Percentiles rank a stretch among this genome's conserved stretches.
Conservation (phyloP, 2,888 invertebrate genomes). For the Chymomyza amoena region DNA sequence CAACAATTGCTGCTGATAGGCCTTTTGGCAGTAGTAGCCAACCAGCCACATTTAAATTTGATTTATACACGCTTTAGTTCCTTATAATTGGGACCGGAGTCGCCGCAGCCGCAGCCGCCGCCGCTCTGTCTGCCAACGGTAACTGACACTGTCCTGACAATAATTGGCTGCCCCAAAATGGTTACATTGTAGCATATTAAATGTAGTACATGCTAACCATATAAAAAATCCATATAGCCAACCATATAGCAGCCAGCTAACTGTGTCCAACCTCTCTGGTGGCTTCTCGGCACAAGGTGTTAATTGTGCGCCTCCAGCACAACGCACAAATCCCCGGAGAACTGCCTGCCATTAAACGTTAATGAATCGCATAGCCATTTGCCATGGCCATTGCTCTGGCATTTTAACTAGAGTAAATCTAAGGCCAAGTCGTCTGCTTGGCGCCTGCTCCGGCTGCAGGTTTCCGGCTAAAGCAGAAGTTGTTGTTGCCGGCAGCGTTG, state of each 20-base stretch:
- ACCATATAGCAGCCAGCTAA: no score
- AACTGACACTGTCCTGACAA: slow-evolving; percentile 24
- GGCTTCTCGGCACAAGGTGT: slow-evolving; percentile 46
- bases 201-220: slow-evolving; percentile 4
- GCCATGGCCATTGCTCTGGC: slow-evolving; percentile 37
- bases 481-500: slow-evolving; percentile 2
- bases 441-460: slow-evolving; percentile 10
- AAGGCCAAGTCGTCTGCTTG: slow-evolving; percentile 1
- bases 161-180: slow-evolving; percentile 47
- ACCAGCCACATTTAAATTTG: slow-evolving; percentile 70
- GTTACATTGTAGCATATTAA: slow-evolving; percentile 2
- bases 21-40: slow-evolving; percentile 17
- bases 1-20: slow-evolving; percentile 46
- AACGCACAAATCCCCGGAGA: slow-evolving; percentile 23
- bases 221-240: not conserved
- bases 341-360: slow-evolving; percentile 49
- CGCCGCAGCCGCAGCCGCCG: not conserved
- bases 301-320: slow-evolving; percentile 55
- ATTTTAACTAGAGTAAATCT: slow-evolving; percentile 52
- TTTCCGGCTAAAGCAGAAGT: slow-evolving; percentile 4
- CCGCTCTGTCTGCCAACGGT: slow-evolving; percentile 42
- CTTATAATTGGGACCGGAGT: slow-evolving; percentile 59
- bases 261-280: no score
- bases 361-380: slow-evolving; percentile 49
- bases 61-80: slow-evolving; percentile 61